A percentile compares a stretch with the other conserved stretches of the same genome.
These are phyloP conservation scores for Anolis carolinensis DNA, from an alignment of 2,113 vertebrate species.

Conservation along the genomic window DNA sequence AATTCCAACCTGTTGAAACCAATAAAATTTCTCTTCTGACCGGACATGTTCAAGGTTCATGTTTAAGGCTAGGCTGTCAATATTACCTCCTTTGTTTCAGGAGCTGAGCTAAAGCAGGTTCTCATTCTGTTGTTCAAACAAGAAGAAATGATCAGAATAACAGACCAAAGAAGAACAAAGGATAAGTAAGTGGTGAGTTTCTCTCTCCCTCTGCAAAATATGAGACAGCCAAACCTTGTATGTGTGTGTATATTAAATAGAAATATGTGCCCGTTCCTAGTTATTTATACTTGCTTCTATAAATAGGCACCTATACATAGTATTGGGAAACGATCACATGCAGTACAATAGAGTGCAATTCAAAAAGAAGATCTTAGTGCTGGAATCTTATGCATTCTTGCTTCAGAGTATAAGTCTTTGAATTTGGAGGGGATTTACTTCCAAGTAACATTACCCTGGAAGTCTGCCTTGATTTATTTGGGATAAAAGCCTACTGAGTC, in stretches of 20 bases:
- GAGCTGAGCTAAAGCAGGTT: background rate
- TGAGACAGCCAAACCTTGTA: background rate
- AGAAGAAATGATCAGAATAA: background rate
- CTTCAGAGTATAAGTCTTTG: background rate
- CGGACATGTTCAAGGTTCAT: background rate
- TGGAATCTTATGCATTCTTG: background rate
- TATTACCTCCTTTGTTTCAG: background rate
- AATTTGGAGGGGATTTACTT: background rate
- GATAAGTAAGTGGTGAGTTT: background rate
- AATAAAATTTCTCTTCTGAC: background rate
- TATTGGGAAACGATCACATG: background rate
- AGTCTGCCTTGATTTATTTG: background rate
- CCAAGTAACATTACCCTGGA: background rate
- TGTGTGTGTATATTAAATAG: background rate
- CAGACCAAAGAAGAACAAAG: background rate
- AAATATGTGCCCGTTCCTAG: background rate
- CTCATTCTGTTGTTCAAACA: background rate
- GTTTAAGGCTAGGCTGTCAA: background rate
- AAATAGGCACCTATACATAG: background rate
- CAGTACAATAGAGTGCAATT: background rate
- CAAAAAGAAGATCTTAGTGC: background rate
- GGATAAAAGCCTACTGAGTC: background rate
- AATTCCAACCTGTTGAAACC: background rate
- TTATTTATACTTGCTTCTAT: background rate
- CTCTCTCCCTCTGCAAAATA: background rate